Evolutionary conservation across 2,797 vertebrate species (phyloP).

Genomic region (Cygnus olor): DNA sequence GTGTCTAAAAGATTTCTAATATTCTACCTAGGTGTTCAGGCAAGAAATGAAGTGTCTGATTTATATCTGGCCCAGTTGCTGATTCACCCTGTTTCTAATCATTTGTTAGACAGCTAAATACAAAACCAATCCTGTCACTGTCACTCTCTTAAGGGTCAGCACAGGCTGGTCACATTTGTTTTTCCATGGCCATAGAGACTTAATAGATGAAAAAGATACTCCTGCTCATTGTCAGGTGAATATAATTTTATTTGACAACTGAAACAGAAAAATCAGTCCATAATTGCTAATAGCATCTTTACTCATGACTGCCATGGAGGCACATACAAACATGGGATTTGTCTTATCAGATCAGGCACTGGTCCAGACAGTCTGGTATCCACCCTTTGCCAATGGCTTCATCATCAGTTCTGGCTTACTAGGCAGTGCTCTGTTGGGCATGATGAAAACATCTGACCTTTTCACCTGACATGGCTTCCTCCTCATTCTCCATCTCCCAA

Average conservation of each 20-base stretch:
- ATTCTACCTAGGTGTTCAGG: not conserved
- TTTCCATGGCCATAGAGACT: slow-evolving; percentile 18
- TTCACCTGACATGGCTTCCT: not conserved
- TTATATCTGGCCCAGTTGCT: not conserved
- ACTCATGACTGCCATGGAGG: not conserved
- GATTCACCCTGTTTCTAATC: slow-evolving; percentile 28
- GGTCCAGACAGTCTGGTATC: slow-evolving; percentile 39
- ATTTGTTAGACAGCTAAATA: slow-evolving; percentile 3
- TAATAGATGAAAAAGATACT: slow-evolving; percentile 12
- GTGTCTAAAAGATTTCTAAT: not conserved
- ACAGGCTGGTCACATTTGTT: slow-evolving; percentile 24
- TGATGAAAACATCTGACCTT: slow-evolving; percentile 51
- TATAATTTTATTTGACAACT: slow-evolving; percentile 50
- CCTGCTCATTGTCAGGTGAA: slow-evolving; percentile 46
- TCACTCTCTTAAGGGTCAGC: slow-evolving; percentile 14
- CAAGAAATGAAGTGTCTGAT: not conserved
- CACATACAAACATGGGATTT: slow-evolving; percentile 27
- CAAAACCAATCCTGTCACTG: slow-evolving; percentile 26
- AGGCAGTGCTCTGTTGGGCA: not conserved
- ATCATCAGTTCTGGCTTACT: slow-evolving; percentile 8
- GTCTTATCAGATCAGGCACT: slow-evolving; percentile 50
- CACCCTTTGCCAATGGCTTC: slow-evolving; percentile 41
- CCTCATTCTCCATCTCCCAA: not conserved
- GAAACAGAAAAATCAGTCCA: slow-evolving; percentile 5
- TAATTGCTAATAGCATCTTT: slow-evolving; percentile 44